Evolutionary conservation across 2,113 vertebrate genomes (phyloP).

Genomic region (Arizona elegans): DNA sequence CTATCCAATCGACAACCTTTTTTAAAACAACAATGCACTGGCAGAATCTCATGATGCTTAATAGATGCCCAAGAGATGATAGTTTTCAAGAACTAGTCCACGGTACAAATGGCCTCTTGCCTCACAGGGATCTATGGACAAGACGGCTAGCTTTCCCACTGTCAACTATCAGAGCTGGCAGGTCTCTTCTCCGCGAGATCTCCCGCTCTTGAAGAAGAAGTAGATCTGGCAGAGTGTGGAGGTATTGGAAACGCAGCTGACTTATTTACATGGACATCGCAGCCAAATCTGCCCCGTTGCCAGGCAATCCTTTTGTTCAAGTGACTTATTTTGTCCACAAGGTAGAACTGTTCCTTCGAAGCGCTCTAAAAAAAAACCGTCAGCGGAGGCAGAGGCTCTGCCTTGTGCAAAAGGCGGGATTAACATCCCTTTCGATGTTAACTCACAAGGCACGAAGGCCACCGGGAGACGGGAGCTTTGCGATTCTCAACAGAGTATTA

Average conservation of each 20-base stretch:
- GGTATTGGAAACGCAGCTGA: background rate
- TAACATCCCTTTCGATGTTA: background rate
- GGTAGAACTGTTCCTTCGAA: background rate
- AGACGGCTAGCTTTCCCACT: background rate
- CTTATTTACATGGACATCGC: slow-evolving; percentile 17
- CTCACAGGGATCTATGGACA: background rate
- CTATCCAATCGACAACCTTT: no score
- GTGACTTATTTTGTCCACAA: background rate
- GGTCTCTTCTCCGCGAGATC: background rate
- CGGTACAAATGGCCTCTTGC: background rate
- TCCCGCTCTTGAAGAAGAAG: background rate
- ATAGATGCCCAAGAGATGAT: background rate
- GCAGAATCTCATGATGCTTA: no score
- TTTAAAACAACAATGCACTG: no score
- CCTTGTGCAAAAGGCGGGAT: background rate
- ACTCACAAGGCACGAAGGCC: background rate
- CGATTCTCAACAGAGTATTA: background rate
- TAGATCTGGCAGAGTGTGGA: background rate
- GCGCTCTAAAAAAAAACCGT: background rate
- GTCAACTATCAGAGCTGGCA: background rate
- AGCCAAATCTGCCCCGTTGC: background rate
- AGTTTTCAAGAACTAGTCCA: background rate
- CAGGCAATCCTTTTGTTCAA: background rate
- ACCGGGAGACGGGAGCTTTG: background rate
- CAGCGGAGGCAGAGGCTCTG: background rate